Conservation (phyloP, 2,113 vertebrate species). For the Pseudopipra pipra region DNA sequence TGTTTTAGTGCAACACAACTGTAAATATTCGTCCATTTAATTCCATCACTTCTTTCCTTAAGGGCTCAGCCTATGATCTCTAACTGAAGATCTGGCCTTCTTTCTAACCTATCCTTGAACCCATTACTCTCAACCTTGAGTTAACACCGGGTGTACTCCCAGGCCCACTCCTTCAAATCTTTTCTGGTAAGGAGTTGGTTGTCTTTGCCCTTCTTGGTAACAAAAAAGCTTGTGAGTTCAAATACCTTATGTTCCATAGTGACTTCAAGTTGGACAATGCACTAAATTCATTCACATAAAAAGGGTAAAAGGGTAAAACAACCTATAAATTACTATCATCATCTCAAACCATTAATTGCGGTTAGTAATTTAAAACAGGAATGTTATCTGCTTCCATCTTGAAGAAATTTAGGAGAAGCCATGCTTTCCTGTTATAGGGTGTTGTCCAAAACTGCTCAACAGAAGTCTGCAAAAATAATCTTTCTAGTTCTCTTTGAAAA, state of each 20-base stretch:
- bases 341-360: constrained; percentile 72
- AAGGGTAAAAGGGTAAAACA: constrained; percentile 69
- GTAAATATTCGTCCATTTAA: background rate
- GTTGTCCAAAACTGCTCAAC: constrained; percentile 80
- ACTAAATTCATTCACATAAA: constrained; percentile 15
- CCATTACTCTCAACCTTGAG: background rate
- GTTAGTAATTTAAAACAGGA: constrained; percentile 75
- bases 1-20: background rate
- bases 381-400: constrained; percentile 86
- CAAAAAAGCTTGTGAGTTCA: background rate
- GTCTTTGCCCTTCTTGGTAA: background rate
- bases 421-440: constrained; percentile 90
- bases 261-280: background rate
- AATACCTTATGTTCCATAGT: background rate
- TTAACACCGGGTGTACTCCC: background rate
- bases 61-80: background rate
- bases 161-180: background rate
- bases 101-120: background rate
- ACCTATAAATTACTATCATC: constrained; percentile 61
- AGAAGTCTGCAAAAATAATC: constrained; percentile 90
- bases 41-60: background rate
- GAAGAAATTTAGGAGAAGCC: constrained; percentile 84
- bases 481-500: constrained; percentile 78
- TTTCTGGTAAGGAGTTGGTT: background rate
- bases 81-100: background rate